Base-by-base conservation (phyloP, 37 sponge, comb jelly and placozoan genomes). In the Petrosia ficiformis region DNA sequence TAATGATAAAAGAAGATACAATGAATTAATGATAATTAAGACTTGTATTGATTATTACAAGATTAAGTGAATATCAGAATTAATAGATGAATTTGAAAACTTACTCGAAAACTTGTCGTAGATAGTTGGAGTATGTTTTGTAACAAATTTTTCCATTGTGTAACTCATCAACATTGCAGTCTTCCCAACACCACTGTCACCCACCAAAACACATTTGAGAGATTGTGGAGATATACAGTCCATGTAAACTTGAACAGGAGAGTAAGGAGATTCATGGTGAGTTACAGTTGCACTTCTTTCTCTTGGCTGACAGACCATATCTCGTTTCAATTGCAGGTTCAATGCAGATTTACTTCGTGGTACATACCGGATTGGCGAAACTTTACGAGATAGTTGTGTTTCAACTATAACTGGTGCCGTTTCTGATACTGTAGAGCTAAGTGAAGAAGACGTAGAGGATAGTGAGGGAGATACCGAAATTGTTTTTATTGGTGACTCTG, bases 151-250 rank as follows among this genome's bases (percentile, higher is more conserved):
- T 29, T 85, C 91, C 3, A 59, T 58, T 2, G 86, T 85, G 72
- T 85, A 86, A 60, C 83, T 82, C 82, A 69, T 81, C 28, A 90
- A 60, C 24, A 90, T 31, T 70, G 86, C 82, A 4, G 91, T 90
- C 82, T 90, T 90, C 35, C 91, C 91, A 22, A 85, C 91, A 16
- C 74, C 91, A 44, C 91, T 90, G 83, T 90, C 86, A 5, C 91
- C 91, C 1, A 90, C 79, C 32, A 90, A 31, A 26, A 77, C 91
- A 14, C 77, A 82, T 43, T 78, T 85, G 36, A 90, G 59, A 0
- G 59, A 82, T 38, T 78, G 73, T 29, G 84, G 86, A 1, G 76
- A 57, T 10, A 78, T 25, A 68, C 80, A 78, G 28, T 85, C 86
- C 72, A 78, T 85, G 86, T 78, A 85, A 4, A 57, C 58, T n/a